Evolutionary conservation across 2,797 vertebrate genomes (phyloP).

Genomic region (Crenuchus spilurus): DNA sequence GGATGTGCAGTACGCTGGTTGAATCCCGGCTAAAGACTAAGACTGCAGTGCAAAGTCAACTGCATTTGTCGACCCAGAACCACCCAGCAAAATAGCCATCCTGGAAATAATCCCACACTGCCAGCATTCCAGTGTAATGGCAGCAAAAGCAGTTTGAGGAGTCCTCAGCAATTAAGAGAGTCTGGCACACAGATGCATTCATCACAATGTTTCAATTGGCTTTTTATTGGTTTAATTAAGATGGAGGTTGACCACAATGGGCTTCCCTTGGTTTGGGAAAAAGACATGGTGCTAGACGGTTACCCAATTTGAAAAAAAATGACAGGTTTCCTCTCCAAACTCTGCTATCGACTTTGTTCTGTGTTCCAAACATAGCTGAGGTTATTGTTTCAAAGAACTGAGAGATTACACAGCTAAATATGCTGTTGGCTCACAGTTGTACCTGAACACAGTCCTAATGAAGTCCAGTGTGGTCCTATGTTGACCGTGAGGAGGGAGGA

Average conservation of each 20-base stretch:
- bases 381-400: not conserved
- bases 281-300: conserved; percentile 45
- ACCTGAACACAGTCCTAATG: too few species aligned
- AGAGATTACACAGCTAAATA: too few species aligned
- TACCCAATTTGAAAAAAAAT: conserved; percentile 28
- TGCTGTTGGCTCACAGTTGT: too few species aligned
- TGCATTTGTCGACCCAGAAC: not conserved
- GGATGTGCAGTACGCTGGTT: not conserved
- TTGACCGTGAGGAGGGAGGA: too few species aligned
- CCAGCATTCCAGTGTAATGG: conserved; percentile 34
- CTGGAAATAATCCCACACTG: conserved; percentile 31
- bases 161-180: conserved; percentile 49
- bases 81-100: not conserved
- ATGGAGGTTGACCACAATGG: conserved; percentile 61
- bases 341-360: conserved; percentile 26
- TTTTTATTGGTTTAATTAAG: conserved; percentile 64
- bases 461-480: too few species aligned
- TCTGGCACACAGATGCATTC: conserved; percentile 60
- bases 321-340: conserved; percentile 43
- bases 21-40: not conserved
- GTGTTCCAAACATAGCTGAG: conserved; percentile 21
- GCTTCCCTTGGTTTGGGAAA: conserved; percentile 61
- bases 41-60: too few species aligned
- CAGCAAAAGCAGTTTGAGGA: conserved; percentile 21
- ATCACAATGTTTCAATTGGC: conserved; percentile 57